phyloP scores from a whole-genome alignment of 2,888 invertebrate species.

The Drosophila seclusa region DNA sequence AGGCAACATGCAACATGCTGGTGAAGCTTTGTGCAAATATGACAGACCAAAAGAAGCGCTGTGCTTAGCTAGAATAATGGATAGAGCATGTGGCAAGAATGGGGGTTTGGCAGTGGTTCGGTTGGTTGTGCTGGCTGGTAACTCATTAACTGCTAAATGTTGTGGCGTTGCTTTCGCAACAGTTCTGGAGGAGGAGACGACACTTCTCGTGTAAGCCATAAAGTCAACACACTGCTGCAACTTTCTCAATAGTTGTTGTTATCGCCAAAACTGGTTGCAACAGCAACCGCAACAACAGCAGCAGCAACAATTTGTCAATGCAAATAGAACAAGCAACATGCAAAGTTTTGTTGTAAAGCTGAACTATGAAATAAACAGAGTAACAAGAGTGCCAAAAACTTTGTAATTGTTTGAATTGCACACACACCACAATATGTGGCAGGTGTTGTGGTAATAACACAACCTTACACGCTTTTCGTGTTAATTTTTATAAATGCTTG shows the following conservation, averaged over 20 bases:
- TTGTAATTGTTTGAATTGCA: slow-evolving; percentile 75
- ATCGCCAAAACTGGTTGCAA: slow-evolving; percentile 37
- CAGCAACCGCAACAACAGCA: slow-evolving; percentile 20
- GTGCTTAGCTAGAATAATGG: slow-evolving; percentile 14
- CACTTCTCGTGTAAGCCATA: slow-evolving; percentile 32
- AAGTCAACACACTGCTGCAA: slow-evolving; percentile 49
- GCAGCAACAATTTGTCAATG: slow-evolving; percentile 61
- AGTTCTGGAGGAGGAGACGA: slow-evolving; percentile 10
- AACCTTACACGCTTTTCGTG: slow-evolving; percentile 46
- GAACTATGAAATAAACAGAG: slow-evolving; percentile 53
- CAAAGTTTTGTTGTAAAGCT: slow-evolving; percentile 55
- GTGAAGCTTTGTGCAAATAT: slow-evolving; percentile 66
- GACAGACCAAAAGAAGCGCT: slow-evolving; percentile 34
- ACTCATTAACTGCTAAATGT: slow-evolving; percentile 60
- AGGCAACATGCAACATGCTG: slow-evolving; percentile 24
- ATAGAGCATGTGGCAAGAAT: neutral
- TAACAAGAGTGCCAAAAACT: slow-evolving; percentile 54
- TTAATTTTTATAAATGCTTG: slow-evolving; percentile 67
- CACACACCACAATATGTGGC: slow-evolving; percentile 32
- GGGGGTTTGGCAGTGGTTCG: neutral
- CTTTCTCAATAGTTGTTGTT: slow-evolving; percentile 50
- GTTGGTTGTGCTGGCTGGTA: slow-evolving; percentile 19
- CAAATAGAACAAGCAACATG: slow-evolving; percentile 62
- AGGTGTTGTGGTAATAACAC: slow-evolving; percentile 34
- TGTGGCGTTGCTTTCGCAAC: slow-evolving; percentile 7